Percentiles rank a stretch among this genome's conserved stretches.
Evolutionary conservation across 1,140 invertebrate genomes (phyloP).

Genomic region (Panagrolaimus sp.): DNA sequence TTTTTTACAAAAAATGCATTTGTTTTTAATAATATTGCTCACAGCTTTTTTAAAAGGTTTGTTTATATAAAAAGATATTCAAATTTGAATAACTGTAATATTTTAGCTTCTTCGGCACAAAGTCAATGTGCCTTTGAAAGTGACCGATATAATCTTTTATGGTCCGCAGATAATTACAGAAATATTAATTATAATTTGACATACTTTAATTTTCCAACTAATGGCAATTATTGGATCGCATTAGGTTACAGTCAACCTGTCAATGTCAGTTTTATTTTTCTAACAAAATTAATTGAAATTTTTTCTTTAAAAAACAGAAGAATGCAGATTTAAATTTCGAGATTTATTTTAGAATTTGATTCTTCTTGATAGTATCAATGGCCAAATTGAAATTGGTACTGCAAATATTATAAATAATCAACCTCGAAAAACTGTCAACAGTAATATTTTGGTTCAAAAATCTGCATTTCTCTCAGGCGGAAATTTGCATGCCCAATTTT

Average conservation of each 20-base stretch:
- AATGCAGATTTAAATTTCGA: neutral
- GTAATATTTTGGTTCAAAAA: slow-evolving; percentile 1
- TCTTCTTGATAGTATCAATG: neutral
- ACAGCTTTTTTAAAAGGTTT: too few relatives aligned
- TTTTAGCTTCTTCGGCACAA: neutral
- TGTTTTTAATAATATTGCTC: too few relatives aligned
- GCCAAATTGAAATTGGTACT: slow-evolving; percentile 9
- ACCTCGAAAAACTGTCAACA: neutral
- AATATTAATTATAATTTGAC: slow-evolving; percentile 4
- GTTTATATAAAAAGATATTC: too few relatives aligned
- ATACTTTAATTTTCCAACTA: slow-evolving; percentile 11
- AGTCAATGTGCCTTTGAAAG: slow-evolving; percentile 2
- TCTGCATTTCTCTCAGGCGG: neutral
- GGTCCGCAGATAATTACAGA: slow-evolving; percentile 4
- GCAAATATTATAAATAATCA: slow-evolving; percentile 7
- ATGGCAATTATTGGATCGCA: slow-evolving; percentile 6
- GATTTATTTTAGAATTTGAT: slow-evolving; percentile 2
- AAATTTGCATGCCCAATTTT: slow-evolving; percentile 1
- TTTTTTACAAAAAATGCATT: too few relatives aligned
- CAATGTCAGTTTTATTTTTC: neutral
- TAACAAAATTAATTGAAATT: too few relatives aligned
- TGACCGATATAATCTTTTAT: neutral
- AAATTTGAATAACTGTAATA: too few relatives aligned
- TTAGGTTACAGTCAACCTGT: neutral
- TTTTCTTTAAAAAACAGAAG: neutral